Evolutionary conservation across 1,140 invertebrate species (phyloP), one percentile per base, ranked within the genome.

Genomic region (Zaprionus nigranus): DNA sequence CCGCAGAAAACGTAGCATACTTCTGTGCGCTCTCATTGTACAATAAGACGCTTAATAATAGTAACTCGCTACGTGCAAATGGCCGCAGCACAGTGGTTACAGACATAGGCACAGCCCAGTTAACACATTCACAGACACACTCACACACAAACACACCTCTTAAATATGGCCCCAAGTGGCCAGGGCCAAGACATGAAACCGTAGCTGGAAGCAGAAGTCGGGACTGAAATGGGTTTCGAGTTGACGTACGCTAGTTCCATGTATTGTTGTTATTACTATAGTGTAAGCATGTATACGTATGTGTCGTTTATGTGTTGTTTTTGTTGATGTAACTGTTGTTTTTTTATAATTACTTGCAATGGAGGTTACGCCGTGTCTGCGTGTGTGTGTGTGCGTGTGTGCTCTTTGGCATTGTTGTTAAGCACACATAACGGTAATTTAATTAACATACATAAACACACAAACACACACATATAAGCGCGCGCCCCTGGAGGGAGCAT

Each of bases 371-470:
- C 62, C 57, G 57, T 34, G 20, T 56, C 5, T 67, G 17, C 40
- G 24, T 65, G 53, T 58, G 36, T 53, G 49, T 66, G 36, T 79
- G 40, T 67, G 15, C 67, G 61, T 70, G 54, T 76, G 26, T 57
- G 65, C 46, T 24, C 46, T 69, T 74, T 72, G 40, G 64, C 54
- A 79, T 69, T 73, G 79, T 60, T 81, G 84, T 76, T 79, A 88
- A 84, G 80, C 81, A 80, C 77, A 87, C 83, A 86, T 78, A 88
- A 88, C 85, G 85, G 79, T 88, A 88, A 88, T 88, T 88, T 84
- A 88, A 88, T 88, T 88, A 88, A 88, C 85, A 88, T 90, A 72
- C 78, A 83, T 81, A 78, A 81, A 79, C 78, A 17, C 17, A 70
- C 24, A 61, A 17, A 49, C 4, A 26, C 40, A 77, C 64, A 68